Percentiles rank a stretch among this genome's conserved stretches.
Conservation (phyloP, 2,797 vertebrate species). For the Lepilemur septentrionalis region DNA sequence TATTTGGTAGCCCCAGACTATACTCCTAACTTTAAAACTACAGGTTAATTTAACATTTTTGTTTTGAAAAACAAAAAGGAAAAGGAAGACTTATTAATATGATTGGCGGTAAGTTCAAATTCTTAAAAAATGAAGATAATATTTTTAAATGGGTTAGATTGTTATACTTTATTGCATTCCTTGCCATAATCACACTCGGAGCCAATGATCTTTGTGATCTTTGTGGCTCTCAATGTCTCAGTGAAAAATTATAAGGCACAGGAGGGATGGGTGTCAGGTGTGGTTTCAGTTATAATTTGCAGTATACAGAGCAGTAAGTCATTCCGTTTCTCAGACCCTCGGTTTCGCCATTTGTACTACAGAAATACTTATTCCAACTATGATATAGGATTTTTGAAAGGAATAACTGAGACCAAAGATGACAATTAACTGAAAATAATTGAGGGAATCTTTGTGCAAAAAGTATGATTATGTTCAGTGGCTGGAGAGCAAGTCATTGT, state of each 20-base stretch:
- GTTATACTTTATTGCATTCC: not conserved
- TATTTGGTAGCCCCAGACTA: not conserved
- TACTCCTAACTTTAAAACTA: not conserved
- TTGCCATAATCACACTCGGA: not conserved
- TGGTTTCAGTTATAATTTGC: not conserved
- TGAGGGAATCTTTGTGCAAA: not conserved
- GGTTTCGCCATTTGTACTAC: too few species aligned
- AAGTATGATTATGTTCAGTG: not conserved
- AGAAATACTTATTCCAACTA: not conserved
- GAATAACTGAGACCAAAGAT: not conserved
- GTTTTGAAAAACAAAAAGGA: not conserved
- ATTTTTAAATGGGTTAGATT: not conserved
- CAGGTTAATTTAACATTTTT: not conserved
- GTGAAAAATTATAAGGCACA: not conserved
- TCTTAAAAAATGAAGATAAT: not conserved
- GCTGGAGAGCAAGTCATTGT: not conserved
- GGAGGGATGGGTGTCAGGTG: not conserved
- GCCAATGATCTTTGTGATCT: not conserved
- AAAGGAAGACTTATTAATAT: not conserved
- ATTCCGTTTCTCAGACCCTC: not conserved
- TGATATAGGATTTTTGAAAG: not conserved
- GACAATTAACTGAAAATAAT: not conserved
- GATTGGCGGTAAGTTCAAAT: not conserved
- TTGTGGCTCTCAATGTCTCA: not conserved
- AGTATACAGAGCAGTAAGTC: not conserved